Evolutionary conservation across 2,797 vertebrate genomes (phyloP), one percentile per base, ranked within the genome.

Genomic region (Xiphorhynchus erythropygius): DNA sequence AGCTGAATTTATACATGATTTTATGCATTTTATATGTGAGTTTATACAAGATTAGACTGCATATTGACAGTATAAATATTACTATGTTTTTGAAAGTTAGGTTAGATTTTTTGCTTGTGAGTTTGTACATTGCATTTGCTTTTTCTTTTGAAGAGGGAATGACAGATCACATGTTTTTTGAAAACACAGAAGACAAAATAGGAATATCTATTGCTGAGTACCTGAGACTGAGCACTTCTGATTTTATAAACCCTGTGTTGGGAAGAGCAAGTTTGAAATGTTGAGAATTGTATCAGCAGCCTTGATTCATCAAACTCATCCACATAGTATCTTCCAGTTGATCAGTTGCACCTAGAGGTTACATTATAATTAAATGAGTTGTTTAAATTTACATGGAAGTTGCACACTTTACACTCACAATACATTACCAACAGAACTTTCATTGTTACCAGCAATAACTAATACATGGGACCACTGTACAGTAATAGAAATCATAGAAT

Each of bases 81-180:
- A 32, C 18, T 50, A 41, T n/a, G 10, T 4, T 74, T 57, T 83
- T 55, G n/a, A 67, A 80, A 71, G 9, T 19, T 5, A 62, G 5
- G 7, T 39, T 67, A 87, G 19, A 23, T 30, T 46, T 23, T n/a
- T 44, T 13, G 6, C 24, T 46, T 46, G 8, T 57, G 75, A 60
- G 7, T 49, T 21, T 14, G 13, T 5, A 41, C 14, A 28, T 37
- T 35, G 7, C 0, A 0, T 1, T 2, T 15, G 37, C n/a, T 60
- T 44, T 4, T 15, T 68, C n/a, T 60, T 44, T 80, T 71, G 15
- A 49, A 71, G 15, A 63, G 28, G 14, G 23, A 2, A 24, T 49
- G 14, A 32, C 10, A 62, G 22, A 71, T 28, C 5, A 70, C 30
- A 52, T 6, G 14, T 50, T 59, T 83, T n/a, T 28, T 65, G 55